Evolutionary conservation across 2,888 invertebrate species (phyloP).

Genomic region (Catocala nupta): DNA sequence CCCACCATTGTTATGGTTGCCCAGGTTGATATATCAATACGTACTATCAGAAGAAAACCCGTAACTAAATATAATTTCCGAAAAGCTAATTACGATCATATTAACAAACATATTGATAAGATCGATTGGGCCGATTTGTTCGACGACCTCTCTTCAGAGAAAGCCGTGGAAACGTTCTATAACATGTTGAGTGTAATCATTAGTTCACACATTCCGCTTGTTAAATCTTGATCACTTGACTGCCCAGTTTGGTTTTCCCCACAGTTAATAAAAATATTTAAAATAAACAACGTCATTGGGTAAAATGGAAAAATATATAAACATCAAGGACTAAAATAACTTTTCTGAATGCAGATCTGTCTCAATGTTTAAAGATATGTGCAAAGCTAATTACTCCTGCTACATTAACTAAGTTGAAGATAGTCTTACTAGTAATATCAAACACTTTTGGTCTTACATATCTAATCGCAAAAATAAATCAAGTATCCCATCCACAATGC

Average conservation of each 20-base stretch:
- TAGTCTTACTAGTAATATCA: no score
- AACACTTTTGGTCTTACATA: no score
- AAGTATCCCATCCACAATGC: no score
- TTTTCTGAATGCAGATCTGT: no score
- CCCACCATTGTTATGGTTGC: constrained; percentile 2
- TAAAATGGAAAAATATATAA: constrained; percentile 3
- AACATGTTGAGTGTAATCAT: neutral
- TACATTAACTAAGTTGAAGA: no score
- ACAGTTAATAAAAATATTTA: constrained; percentile 1
- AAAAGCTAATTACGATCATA: constrained; percentile 5
- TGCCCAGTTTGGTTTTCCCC: constrained; percentile 8
- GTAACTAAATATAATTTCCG: neutral
- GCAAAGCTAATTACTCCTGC: no score
- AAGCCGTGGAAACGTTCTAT: neutral
- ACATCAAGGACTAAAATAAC: neutral
- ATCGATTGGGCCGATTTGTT: neutral
- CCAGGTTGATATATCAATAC: neutral
- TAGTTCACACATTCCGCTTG: neutral
- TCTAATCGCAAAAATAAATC: no score
- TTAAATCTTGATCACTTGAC: neutral
- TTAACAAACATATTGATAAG: constrained; percentile 3
- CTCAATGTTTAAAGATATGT: no score
- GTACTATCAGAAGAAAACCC: neutral
- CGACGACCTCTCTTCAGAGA: constrained; percentile 1
- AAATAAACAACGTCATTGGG: neutral